Evolutionary conservation across 2,113 vertebrate species (phyloP), one percentile per base, ranked within the genome.

Genomic region (Cheirogaleus medius): DNA sequence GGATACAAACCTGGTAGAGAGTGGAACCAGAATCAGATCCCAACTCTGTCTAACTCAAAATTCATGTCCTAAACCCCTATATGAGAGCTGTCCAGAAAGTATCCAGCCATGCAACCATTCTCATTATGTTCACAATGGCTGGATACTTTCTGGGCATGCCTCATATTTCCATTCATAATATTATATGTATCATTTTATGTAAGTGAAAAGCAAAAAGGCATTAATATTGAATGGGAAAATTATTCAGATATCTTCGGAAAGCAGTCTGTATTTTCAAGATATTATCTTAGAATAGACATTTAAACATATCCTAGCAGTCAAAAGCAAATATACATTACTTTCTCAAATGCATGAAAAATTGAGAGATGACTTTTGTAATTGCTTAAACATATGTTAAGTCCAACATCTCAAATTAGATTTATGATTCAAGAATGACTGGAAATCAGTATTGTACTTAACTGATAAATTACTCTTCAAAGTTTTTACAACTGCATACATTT

Each of bases 161-260:
- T 56, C 54, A 56, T 10, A 37, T 77, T 42, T 69, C 7, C 54
- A 82, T 29, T 18, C 14, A 32, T 27, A 81, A 86, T 82, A 63
- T 58, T 29, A 83, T 52, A 25, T 91, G 60, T 93, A 64, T 63
- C 29, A 86, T 95, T 94, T 93, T 56, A 84, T 69, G 58, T 32
- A 92, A 54, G 17, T 1, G 56, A 80, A 86, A 56, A 86, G 18
- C 2, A 71, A 87, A 85, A 68, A 81, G 6, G 1, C 23, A 23
- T 81, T 78, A 69, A 85, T 54, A 86, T 83, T 73, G 37, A 87
- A 92, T 25, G 87, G 27, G 60, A 44, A 68, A 86, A 93, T 80
- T 66, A 91, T 76, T 95, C 66, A 47, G 54, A 86, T 81, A 77
- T 18, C 15, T 81, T 88, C 52, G 49, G 54, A 91, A 81, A 86